These are phyloP conservation scores for Myotis brandtii DNA, from an alignment of 2,113 vertebrate genomes.

Conservation along the genomic window DNA sequence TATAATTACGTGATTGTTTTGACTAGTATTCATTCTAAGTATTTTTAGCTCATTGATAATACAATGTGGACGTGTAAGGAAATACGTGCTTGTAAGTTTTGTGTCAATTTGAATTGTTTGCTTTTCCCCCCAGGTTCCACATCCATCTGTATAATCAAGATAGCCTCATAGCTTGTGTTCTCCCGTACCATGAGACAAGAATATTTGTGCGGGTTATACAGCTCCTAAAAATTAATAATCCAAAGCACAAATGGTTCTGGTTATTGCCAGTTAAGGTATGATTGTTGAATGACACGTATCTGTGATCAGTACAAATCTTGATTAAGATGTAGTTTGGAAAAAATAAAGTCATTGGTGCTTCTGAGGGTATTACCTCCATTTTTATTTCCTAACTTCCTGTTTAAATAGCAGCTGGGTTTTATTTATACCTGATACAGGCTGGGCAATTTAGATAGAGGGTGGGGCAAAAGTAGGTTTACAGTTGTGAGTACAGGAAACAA, in stretches of 20 bases:
- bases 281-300: not conserved
- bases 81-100: not conserved
- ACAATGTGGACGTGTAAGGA: not conserved
- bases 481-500: not conserved
- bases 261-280: conserved; percentile 93
- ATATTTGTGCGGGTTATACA: conserved; percentile 96
- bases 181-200: conserved; percentile 97
- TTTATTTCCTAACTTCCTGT: not conserved
- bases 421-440: not conserved
- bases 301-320: not conserved
- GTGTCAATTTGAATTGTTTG: conserved; percentile 13
- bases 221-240: conserved; percentile 90
- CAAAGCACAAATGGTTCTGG: conserved; percentile 95
- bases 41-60: not conserved
- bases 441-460: not conserved
- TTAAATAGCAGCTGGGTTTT: not conserved
- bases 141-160: conserved; percentile 96
- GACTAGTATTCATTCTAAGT: not conserved
- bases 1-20: not conserved
- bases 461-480: not conserved
- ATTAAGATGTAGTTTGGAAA: conserved; percentile 16
- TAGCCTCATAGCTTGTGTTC: conserved; percentile 92
- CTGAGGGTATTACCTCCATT: not conserved
- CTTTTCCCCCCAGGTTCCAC: conserved; percentile 90
- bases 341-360: not conserved